These are phyloP conservation scores for Argyra leucocephala DNA, from an alignment of 2,888 invertebrate genomes.

Conservation along the genomic window DNA sequence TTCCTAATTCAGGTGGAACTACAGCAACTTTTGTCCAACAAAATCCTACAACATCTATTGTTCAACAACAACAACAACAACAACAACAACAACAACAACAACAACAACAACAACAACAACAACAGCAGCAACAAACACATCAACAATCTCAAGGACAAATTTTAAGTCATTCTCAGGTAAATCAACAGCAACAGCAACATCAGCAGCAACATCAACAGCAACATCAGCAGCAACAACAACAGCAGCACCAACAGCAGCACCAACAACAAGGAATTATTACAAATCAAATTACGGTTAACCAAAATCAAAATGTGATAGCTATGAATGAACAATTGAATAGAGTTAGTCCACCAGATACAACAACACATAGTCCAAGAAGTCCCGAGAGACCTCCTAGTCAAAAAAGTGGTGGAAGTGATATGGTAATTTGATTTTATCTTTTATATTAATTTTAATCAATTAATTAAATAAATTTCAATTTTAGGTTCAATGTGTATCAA, in stretches of 20 bases:
- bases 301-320: slow-evolving; percentile 19
- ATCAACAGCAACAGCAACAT: slow-evolving; percentile 51
- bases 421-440: slow-evolving; percentile 30
- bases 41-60: slow-evolving; percentile 62
- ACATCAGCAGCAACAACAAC: slow-evolving; percentile 46
- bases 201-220: slow-evolving; percentile 58
- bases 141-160: slow-evolving; percentile 38
- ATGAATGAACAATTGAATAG: slow-evolving; percentile 23
- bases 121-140: slow-evolving; percentile 45
- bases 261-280: slow-evolving; percentile 29
- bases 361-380: slow-evolving; percentile 71
- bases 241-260: slow-evolving; percentile 28
- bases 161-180: slow-evolving; percentile 45
- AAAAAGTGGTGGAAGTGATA: slow-evolving; percentile 42
- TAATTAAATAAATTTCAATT: not conserved
- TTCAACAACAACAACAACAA: slow-evolving; percentile 56
- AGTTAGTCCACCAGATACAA: slow-evolving; percentile 72
- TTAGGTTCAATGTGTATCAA: slow-evolving; percentile 79
- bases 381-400: slow-evolving; percentile 44
- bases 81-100: slow-evolving; percentile 33
- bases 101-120: slow-evolving; percentile 40
- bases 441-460: slow-evolving; percentile 1
- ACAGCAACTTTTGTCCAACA: slow-evolving; percentile 69
- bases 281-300: slow-evolving; percentile 26
- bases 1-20: slow-evolving; percentile 37